Conservation (phyloP, 2,113 vertebrate genomes). For the Sakesphorus luctuosus region DNA sequence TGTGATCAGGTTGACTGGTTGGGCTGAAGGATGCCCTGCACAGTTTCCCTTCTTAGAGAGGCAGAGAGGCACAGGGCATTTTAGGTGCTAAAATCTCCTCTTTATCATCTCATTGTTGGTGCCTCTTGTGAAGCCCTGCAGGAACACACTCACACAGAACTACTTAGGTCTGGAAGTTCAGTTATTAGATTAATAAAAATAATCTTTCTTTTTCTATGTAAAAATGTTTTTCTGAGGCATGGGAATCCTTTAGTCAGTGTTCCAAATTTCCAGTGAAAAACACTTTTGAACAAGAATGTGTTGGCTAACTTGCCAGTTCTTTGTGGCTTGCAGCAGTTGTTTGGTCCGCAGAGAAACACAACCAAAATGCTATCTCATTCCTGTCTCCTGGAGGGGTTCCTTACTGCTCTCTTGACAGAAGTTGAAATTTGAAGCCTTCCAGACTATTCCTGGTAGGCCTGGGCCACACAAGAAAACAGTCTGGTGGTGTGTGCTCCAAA, state of each 20-base stretch:
- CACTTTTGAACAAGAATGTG: not conserved
- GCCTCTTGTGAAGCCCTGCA: not conserved
- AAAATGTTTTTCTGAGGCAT: not conserved
- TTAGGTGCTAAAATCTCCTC: not conserved
- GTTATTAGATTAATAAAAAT: not conserved
- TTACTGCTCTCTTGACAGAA: not conserved
- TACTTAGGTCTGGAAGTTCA: not conserved
- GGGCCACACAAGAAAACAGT: slow-evolving; percentile 24
- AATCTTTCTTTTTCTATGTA: not conserved
- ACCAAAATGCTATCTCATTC: not conserved
- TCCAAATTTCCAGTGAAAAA: slow-evolving; percentile 24
- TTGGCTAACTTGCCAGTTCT: not conserved
- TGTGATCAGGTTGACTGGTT: not conserved
- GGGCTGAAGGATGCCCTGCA: not conserved
- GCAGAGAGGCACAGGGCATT: not conserved
- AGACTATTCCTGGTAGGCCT: not conserved
- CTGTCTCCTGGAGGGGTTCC: slow-evolving; percentile 5
- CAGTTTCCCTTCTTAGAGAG: not conserved
- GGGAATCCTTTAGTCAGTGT: slow-evolving; percentile 14
- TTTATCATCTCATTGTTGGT: not conserved
- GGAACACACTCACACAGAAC: not conserved
- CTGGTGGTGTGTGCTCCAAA: not conserved
- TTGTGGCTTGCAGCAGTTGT: slow-evolving; percentile 16
- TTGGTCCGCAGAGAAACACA: not conserved
- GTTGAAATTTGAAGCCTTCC: not conserved